Conservation (phyloP, 2,888 invertebrate genomes). For the Acleris sparsana region DNA sequence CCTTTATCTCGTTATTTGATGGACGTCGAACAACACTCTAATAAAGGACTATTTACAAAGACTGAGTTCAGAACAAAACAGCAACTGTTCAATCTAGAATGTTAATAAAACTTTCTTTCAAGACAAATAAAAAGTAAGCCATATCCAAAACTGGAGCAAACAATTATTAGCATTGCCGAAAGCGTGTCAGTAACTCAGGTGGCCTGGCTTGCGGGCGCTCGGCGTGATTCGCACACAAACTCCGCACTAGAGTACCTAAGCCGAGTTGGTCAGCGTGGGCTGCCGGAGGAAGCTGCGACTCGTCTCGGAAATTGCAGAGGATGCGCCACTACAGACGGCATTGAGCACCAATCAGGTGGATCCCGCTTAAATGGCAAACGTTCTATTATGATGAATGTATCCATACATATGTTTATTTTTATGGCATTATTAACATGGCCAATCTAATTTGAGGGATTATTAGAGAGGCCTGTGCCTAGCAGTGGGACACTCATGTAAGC, state of each 20-base stretch:
- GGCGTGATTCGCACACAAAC: slow-evolving; percentile 25
- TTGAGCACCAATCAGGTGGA: slow-evolving; percentile 75
- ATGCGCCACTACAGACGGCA: slow-evolving; percentile 71
- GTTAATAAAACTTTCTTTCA: slow-evolving; percentile 19
- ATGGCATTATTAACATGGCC: too few species aligned
- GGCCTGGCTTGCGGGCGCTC: too few species aligned
- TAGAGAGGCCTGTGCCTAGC: too few species aligned
- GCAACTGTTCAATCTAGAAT: slow-evolving; percentile 8
- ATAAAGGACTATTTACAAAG: slow-evolving; percentile 7
- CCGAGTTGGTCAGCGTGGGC: slow-evolving; percentile 43
- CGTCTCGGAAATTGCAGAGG: slow-evolving; percentile 77
- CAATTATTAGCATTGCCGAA: slow-evolving; percentile 50
- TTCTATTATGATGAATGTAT: slow-evolving; percentile 22
- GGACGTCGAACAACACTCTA: slow-evolving; percentile 21
- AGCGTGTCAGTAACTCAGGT: slow-evolving; percentile 40
- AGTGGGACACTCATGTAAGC: too few species aligned
- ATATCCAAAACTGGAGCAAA: slow-evolving; percentile 49
- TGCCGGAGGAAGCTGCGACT: slow-evolving; percentile 70
- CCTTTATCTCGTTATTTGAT: slow-evolving; percentile 46
- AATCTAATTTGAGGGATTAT: too few species aligned
- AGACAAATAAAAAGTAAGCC: slow-evolving; percentile 49
- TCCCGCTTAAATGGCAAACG: slow-evolving; percentile 48
- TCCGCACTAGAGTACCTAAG: slow-evolving; percentile 39
- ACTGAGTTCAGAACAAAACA: neutral
- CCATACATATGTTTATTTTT: too few species aligned